Evolutionary conservation across 53 echinoderm and acorn worm species (phyloP).

Genomic region (Paelopatides confundens): DNA sequence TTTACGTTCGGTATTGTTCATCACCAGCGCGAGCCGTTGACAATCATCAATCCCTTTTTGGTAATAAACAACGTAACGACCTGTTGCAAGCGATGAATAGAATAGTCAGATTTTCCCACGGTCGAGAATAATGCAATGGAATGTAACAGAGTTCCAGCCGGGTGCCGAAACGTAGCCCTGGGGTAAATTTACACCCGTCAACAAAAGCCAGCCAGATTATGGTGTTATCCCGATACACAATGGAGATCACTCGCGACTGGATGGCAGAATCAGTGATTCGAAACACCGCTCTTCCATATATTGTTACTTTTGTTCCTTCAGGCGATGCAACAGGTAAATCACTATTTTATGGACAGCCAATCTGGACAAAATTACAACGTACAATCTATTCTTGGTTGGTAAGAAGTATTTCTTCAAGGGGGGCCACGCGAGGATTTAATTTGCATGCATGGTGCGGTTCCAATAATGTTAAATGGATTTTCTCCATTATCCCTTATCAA

Average conservation of each 20-base stretch:
- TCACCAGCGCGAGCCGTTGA: slow-evolving; percentile 18
- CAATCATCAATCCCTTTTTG: background rate
- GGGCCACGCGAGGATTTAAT: background rate
- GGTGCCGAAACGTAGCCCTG: slow-evolving; percentile 22
- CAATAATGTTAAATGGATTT: too few relatives aligned
- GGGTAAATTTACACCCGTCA: slow-evolving; percentile 37
- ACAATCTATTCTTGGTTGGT: background rate
- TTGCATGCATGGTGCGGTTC: background rate
- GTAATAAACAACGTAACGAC: slow-evolving; percentile 13
- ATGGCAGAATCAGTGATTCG: background rate
- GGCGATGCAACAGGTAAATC: slow-evolving; percentile 11
- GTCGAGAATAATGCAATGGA: slow-evolving; percentile 29
- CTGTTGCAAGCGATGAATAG: slow-evolving; percentile 6
- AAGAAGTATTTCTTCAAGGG: background rate
- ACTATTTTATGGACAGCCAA: background rate
- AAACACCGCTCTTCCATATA: slow-evolving; percentile 4
- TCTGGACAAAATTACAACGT: background rate
- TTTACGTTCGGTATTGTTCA: background rate
- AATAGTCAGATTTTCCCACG: slow-evolving; percentile 43
- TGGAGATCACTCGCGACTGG: slow-evolving; percentile 15
- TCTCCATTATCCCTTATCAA: too few relatives aligned
- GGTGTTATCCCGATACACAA: slow-evolving; percentile 21
- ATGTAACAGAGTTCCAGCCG: slow-evolving; percentile 32
- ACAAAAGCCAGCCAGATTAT: slow-evolving; percentile 41
- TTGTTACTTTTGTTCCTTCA: slow-evolving; percentile 30